Evolutionary conservation across 2,888 invertebrate genomes (phyloP).

Genomic region (Aplocera efformata): DNA sequence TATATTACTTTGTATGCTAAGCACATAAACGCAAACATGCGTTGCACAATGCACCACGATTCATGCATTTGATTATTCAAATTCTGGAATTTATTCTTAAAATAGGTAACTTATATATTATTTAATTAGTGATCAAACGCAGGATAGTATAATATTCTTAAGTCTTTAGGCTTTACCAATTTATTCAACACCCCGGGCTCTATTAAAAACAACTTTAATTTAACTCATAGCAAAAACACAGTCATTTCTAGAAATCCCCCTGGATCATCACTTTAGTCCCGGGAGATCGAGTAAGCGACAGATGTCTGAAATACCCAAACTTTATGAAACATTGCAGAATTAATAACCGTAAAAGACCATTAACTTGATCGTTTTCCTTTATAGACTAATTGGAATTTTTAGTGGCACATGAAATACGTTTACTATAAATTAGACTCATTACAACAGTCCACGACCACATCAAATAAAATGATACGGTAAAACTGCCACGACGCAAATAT

Average conservation of each 20-base stretch:
- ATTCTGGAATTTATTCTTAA: too few species aligned
- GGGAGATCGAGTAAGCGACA: slow-evolving; percentile 20
- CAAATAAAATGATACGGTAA: not conserved
- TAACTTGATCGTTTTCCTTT: slow-evolving; percentile 12
- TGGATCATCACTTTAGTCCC: slow-evolving; percentile 5
- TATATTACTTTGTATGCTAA: too few species aligned
- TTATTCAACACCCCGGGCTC: too few species aligned
- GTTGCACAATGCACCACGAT: too few species aligned
- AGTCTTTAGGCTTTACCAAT: too few species aligned
- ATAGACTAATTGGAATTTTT: too few species aligned
- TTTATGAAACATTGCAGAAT: slow-evolving; percentile 34
- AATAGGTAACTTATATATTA: too few species aligned
- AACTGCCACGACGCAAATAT: not conserved
- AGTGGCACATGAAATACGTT: not conserved
- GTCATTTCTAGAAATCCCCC: not conserved
- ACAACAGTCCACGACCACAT: not conserved
- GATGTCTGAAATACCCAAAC: slow-evolving; percentile 36
- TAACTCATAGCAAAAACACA: not conserved
- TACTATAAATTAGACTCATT: not conserved
- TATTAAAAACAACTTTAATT: not conserved
- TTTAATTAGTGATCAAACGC: too few species aligned
- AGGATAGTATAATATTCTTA: too few species aligned
- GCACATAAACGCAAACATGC: too few species aligned
- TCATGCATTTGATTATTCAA: slow-evolving; percentile 2
- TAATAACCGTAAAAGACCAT: slow-evolving; percentile 8